A percentile compares a stretch with the other conserved stretches of the same genome.
Conservation (phyloP, 1,140 invertebrate genomes). For the Orussus abietinus region DNA sequence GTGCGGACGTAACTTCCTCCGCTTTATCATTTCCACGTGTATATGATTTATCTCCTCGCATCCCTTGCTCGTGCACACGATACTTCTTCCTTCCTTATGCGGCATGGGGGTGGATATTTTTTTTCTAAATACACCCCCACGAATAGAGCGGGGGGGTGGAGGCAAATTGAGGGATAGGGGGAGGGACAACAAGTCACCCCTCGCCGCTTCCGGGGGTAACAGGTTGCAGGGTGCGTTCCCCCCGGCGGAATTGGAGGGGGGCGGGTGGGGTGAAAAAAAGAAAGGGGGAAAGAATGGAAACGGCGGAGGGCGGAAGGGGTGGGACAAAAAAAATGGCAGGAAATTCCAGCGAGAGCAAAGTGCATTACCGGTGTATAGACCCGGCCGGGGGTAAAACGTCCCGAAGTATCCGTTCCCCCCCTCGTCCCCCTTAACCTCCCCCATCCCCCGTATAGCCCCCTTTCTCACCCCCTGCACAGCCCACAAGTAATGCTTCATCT, state of each 20-base stretch:
- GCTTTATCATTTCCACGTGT: too few species aligned
- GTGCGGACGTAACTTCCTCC: too few species aligned
- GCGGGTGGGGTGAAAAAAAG: neutral
- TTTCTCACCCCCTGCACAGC: neutral
- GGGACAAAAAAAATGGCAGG: slow-evolving; percentile 18
- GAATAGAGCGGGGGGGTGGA: too few species aligned
- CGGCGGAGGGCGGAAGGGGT: slow-evolving; percentile 12
- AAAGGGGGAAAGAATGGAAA: neutral
- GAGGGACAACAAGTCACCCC: too few species aligned
- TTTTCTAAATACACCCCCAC: too few species aligned
- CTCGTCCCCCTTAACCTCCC: neutral
- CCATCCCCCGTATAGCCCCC: neutral
- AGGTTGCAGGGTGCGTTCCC: neutral
- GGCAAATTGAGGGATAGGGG: too few species aligned
- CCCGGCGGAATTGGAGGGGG: neutral
- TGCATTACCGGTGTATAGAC: too few species aligned
- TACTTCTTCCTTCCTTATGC: too few species aligned
- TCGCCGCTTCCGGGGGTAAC: too few species aligned
- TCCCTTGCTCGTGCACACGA: too few species aligned
- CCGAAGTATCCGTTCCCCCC: neutral
- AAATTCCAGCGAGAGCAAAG: slow-evolving; percentile 10
- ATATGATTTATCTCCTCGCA: too few species aligned
- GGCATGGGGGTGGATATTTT: too few species aligned
- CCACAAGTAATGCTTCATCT: slow-evolving; percentile 9
- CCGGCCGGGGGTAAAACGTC: neutral